Evolutionary conservation across 2,113 vertebrate species (phyloP), one percentile per base, ranked within the genome.

Genomic region (Rissa tridactyla): DNA sequence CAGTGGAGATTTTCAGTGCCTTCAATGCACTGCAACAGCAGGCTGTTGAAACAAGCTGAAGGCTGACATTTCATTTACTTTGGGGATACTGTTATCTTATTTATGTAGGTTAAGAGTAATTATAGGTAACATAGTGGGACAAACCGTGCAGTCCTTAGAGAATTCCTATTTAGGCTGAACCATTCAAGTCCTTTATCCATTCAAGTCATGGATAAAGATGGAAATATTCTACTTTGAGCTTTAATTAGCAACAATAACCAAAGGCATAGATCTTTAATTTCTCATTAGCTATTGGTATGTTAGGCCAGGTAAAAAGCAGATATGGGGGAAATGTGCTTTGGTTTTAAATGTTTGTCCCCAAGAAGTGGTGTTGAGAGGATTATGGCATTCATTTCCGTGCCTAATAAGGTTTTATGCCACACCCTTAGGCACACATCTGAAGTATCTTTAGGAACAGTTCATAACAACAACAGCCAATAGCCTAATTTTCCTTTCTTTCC

Each of bases 321-420:
- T 82, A 82, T 9, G 27, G 40, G 25, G 16, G 52, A 90, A 92
- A 68, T 2, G 23, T 54, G 6, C 36, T 95, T 83, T 92, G 18
- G 18, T 86, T 88, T 93, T 86, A 80, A 84, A 51, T 25, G 21
- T 82, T 79, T 95, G 65, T 81, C 14, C 36, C 52, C 62, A 88
- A 55, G 64, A 88, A 93, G 10, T 0, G 7, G 10, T 21, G 8
- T 68, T 86, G 38, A 82, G 69, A 92, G 26, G 80, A 77, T 92
- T 95, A 92, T 55, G 16, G 27, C 55, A 52, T 82, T 92, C 64
- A 47, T 90, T 93, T 94, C 26, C 76, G 90, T 91, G 64, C 58
- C 72, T 88, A 96, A 68, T 62, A 83, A 93, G 86, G 42, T 80
- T 95, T 96, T 96, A 93, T 88, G 69, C 72, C 60, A 81, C 88